A percentile compares a stretch with the other conserved stretches of the same genome.
Conservation (phyloP, 1,140 invertebrate genomes). For the Orius laevigatus region DNA sequence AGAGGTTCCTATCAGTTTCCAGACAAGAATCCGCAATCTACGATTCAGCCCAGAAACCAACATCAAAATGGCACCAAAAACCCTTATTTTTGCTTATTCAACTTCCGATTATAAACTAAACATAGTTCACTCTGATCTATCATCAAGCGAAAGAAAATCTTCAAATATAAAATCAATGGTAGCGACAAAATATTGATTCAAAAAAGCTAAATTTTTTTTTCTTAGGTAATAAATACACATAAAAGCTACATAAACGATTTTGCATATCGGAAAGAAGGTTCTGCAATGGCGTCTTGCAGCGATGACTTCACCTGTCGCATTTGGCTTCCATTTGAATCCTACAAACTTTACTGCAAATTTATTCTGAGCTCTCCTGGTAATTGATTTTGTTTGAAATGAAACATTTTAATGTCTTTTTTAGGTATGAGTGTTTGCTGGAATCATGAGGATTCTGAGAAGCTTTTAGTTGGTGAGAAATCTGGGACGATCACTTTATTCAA, state of each 20-base stretch:
- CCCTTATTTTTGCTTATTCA: constrained; percentile 37
- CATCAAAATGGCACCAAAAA: constrained; percentile 37
- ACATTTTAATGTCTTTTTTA: constrained; percentile 1
- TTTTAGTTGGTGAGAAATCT: constrained; percentile 57
- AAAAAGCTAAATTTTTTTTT: constrained; percentile 19
- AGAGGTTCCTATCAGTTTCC: constrained; percentile 31
- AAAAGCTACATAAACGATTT: constrained; percentile 52
- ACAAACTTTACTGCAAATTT: constrained; percentile 37
- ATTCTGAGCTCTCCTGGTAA: constrained; percentile 45
- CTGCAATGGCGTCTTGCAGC: constrained; percentile 50
- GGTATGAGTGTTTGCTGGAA: constrained; percentile 43
- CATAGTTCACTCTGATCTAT: constrained; percentile 27
- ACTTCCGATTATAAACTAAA: constrained; percentile 37
- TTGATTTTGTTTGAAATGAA: background rate
- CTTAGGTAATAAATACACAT: constrained; percentile 45
- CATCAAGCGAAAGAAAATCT: constrained; percentile 23
- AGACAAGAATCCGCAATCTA: constrained; percentile 32
- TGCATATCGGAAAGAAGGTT: constrained; percentile 49
- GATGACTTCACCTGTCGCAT: constrained; percentile 59
- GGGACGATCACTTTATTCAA: constrained; percentile 57
- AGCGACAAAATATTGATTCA: background rate
- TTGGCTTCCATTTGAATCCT: constrained; percentile 39
- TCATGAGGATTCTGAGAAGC: constrained; percentile 48
- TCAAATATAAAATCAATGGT: background rate
- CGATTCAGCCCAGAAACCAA: constrained; percentile 45